A percentile compares a stretch with the other conserved stretches of the same genome.
Conservation (phyloP, 1,140 invertebrate genomes). For the Caenorhabditis remanei region DNA sequence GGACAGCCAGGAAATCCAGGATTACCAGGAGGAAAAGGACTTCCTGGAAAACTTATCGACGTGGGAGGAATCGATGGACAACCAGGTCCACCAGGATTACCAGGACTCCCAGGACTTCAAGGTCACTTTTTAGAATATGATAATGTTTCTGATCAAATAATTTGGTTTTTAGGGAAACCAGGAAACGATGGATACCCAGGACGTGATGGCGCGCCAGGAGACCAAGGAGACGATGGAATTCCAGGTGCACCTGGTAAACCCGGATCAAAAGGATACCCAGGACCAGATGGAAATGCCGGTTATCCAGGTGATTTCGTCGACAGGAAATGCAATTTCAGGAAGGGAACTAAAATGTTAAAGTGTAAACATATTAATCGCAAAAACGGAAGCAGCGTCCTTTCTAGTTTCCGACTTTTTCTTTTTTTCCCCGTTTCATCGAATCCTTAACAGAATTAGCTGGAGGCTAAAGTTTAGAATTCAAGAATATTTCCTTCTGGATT, state of each 20-base stretch:
- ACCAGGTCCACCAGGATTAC: slow-evolving; percentile 22
- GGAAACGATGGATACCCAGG: slow-evolving; percentile 21
- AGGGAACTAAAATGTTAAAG: background rate
- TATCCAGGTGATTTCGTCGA: slow-evolving; percentile 19
- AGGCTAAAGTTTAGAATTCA: slow-evolving; percentile 35
- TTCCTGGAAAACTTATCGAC: slow-evolving; percentile 17
- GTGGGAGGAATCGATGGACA: slow-evolving; percentile 18
- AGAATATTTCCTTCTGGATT: slow-evolving; percentile 1
- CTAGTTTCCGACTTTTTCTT: too few species aligned
- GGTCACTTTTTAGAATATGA: background rate
- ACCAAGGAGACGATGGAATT: slow-evolving; percentile 34
- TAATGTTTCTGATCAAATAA: background rate
- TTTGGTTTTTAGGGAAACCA: slow-evolving; percentile 1
- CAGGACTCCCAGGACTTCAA: slow-evolving; percentile 41
- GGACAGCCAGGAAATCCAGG: slow-evolving; percentile 30
- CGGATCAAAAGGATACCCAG: slow-evolving; percentile 6
- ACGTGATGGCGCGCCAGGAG: slow-evolving; percentile 13
- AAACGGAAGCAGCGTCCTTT: slow-evolving; percentile 6
- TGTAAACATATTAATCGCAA: slow-evolving; percentile 17
- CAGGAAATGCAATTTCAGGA: background rate
- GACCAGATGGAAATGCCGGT: slow-evolving; percentile 25
- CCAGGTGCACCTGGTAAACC: slow-evolving; percentile 32
- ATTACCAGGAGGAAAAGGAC: slow-evolving; percentile 30
- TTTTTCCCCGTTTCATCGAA: background rate
- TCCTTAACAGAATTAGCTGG: background rate